Percentiles rank a stretch among this genome's conserved stretches.
Conservation (phyloP, 2,113 vertebrate species). For the Gallinago media region DNA sequence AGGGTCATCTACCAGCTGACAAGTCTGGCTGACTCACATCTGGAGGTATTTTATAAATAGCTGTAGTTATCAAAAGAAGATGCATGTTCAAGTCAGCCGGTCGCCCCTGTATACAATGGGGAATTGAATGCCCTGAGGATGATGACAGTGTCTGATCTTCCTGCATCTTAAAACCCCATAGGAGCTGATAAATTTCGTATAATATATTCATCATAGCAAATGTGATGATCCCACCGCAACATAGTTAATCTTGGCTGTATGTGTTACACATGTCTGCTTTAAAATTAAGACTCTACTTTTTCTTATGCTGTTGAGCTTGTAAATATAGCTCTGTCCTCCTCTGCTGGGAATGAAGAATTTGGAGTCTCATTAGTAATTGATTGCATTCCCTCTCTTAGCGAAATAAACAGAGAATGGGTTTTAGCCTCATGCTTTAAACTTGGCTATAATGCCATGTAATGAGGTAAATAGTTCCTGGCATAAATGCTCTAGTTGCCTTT, state of each 20-base stretch:
- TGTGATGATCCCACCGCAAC: accelerated
- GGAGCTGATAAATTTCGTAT: accelerated
- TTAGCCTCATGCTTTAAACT: not conserved
- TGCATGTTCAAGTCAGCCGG: not conserved
- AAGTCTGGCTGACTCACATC: not conserved
- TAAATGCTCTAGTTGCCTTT: not conserved
- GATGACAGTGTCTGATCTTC: not conserved
- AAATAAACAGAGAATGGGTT: not conserved
- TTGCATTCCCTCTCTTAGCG: not conserved
- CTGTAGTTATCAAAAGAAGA: not conserved
- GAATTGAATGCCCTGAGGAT: not conserved
- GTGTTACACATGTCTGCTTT: not conserved
- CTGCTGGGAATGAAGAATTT: not conserved
- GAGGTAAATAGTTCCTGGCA: not conserved
- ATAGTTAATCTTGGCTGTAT: not conserved
- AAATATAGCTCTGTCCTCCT: not conserved
- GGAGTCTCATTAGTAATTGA: not conserved
- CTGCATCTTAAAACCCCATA: not conserved
- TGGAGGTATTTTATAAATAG: not conserved
- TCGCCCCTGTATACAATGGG: accelerated
- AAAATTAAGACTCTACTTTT: not conserved
- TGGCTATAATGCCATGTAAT: not conserved
- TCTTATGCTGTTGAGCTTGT: not conserved
- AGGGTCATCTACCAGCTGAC: not conserved
- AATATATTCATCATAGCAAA: not conserved